These are phyloP conservation scores for Stenodera caucasica DNA, from an alignment of 2,888 invertebrate species.

Conservation along the genomic window DNA sequence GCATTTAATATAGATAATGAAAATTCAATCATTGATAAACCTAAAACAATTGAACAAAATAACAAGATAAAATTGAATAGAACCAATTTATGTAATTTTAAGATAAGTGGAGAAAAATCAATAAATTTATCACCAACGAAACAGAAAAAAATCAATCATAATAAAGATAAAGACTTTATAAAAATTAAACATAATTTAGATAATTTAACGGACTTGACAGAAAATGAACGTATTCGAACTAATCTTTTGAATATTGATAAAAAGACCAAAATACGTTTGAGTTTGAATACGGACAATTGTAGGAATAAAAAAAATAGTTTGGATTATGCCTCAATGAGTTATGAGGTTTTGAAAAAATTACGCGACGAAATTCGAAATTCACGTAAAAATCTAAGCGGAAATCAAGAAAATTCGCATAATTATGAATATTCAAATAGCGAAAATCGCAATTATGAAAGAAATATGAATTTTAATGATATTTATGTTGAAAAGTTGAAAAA, in stretches of 20 bases:
- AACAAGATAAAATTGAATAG: not conserved
- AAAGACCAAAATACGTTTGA: not conserved
- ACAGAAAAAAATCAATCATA: not conserved
- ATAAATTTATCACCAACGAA: not conserved
- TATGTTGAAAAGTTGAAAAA: constrained; percentile 31
- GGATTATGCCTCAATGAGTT: not conserved
- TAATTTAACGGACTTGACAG: not conserved
- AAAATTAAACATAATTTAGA: not conserved
- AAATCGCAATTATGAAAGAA: constrained; percentile 26
- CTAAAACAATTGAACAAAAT: not conserved
- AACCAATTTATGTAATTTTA: not conserved
- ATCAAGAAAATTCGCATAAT: not conserved
- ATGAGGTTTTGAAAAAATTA: not conserved
- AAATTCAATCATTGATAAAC: not conserved
- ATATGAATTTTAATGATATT: constrained; percentile 7
- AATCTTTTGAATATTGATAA: not conserved
- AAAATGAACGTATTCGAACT: not conserved
- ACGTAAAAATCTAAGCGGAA: not conserved
- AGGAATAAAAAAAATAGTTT: not conserved
- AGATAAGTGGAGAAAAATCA: not conserved
- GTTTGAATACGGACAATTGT: not conserved
- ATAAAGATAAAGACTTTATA: not conserved
- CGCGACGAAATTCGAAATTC: not conserved
- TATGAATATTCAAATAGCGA: constrained; percentile 13
- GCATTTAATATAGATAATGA: constrained; percentile 7